Conservation (phyloP, 2,113 vertebrate genomes). For the Seriola aureovittata region DNA sequence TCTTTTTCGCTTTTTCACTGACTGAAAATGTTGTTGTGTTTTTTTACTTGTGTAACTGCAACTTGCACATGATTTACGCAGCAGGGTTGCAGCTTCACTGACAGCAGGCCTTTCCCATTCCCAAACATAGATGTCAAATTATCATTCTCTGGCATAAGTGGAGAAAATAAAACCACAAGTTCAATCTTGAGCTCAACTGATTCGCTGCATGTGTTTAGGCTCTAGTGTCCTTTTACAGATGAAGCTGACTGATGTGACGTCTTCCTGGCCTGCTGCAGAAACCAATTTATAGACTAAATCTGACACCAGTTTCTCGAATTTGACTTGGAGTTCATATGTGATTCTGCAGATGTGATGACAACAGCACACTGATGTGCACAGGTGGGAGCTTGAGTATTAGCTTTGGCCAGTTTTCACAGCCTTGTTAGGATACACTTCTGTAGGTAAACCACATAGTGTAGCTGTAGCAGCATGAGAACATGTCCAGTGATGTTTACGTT, state of each 20-base stretch:
- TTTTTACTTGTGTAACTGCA: not conserved
- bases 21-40: not conserved
- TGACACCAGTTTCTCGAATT: not conserved
- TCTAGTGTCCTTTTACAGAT: not conserved
- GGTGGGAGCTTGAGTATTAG: not conserved
- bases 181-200: not conserved
- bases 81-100: not conserved
- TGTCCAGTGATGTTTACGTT: not conserved
- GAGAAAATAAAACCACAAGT: not conserved
- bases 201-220: not conserved
- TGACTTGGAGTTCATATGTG: not conserved
- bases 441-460: not conserved
- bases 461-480: not conserved
- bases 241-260: not conserved
- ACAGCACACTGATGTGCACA: not conserved
- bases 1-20: not conserved
- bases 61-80: not conserved
- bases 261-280: not conserved
- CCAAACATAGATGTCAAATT: slow-evolving; percentile 6
- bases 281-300: not conserved
- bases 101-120: not conserved
- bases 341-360: slow-evolving; percentile 4
- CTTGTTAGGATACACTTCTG: not conserved
- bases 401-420: not conserved
- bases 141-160: not conserved